Base-by-base conservation (phyloP, 2,888 invertebrate species). In the Agrochola circellaris region DNA sequence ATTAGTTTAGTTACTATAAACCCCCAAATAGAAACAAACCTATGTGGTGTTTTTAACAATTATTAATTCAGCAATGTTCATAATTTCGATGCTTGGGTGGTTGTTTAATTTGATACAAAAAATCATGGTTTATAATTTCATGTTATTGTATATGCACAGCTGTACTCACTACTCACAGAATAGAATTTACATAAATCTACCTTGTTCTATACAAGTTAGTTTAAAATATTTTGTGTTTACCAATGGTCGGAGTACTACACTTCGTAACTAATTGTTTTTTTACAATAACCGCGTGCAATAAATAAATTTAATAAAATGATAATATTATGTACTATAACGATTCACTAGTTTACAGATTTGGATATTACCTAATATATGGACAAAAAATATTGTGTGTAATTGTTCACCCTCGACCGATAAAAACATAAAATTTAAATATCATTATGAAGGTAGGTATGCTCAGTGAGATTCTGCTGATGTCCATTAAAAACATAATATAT, bases 171-270 rank as follows among this genome's bases (percentile, higher is more conserved):
- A 13, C 42, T n/a, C 1, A n/a, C 48, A 48, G 17, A 64, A 38
- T 13, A 48, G 0, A 75, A 75, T 51, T 60, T 23, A 30, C 38
- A 34, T 51, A 48, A 15, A 51, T 58, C 34, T 78, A 78, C 38
- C n/a, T 38, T 48, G 23, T 58, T 64, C 42, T n/a, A 17, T 34
- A 23, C 8, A 34, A 2, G 4, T 45, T 51, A n/a, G 17, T 54
- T 45, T 26, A 26, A 34, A 34, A 15, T 51, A 17, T 26, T 48
- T 78, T 66, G 26, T 75, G 66, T 66, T 77, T 66, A 76, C n/a
- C 7, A 48, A 38, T 60, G 34, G 23, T 56, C 42, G 11, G 38
- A 15, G 45, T 48, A 64, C 4, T 0, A 6, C 54, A 20, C 11
- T 69, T 48, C 17, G 15, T 54, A 48, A 45, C 56, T 34, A n/a